Evolutionary conservation across 2,113 vertebrate species (phyloP).

Genomic region (Centrocercus urophasianus): DNA sequence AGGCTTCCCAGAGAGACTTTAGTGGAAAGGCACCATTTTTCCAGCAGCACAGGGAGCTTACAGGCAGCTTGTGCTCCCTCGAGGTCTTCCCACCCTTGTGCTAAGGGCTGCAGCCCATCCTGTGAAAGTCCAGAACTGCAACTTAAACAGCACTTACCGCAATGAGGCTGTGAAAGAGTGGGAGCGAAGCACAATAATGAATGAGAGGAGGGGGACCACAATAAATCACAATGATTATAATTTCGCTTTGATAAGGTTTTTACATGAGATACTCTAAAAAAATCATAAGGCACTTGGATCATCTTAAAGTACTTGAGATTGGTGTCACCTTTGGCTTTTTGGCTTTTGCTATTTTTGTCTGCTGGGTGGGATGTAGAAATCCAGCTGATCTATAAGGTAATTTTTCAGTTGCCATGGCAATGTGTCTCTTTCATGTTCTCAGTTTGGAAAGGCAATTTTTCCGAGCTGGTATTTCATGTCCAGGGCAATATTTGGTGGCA

Average conservation of each 20-base stretch:
- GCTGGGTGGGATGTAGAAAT: slow-evolving; percentile 21
- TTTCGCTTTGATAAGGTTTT: not conserved
- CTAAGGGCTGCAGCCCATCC: not conserved
- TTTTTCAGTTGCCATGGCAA: slow-evolving; percentile 45
- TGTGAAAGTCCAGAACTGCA: not conserved
- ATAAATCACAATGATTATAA: not conserved
- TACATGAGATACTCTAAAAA: not conserved
- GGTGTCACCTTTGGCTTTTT: slow-evolving; percentile 12
- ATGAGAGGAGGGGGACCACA: not conserved
- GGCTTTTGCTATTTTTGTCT: not conserved
- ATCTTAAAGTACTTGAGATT: slow-evolving; percentile 1
- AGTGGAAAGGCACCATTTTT: not conserved
- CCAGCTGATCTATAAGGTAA: slow-evolving; percentile 34
- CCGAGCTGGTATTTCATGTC: not conserved
- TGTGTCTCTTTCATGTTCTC: not conserved
- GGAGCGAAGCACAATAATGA: not conserved
- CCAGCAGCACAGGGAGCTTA: not conserved
- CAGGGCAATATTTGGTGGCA: slow-evolving; percentile 30
- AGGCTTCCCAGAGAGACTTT: not conserved
- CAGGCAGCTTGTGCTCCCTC: not conserved
- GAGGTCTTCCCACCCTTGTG: not conserved
- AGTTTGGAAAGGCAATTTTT: slow-evolving; percentile 16
- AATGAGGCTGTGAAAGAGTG: not conserved
- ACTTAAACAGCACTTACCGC: not conserved
- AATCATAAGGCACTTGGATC: slow-evolving; percentile 28